Evolutionary conservation across 2,797 vertebrate genomes (phyloP).

Genomic region (Oreortyx pictus): DNA sequence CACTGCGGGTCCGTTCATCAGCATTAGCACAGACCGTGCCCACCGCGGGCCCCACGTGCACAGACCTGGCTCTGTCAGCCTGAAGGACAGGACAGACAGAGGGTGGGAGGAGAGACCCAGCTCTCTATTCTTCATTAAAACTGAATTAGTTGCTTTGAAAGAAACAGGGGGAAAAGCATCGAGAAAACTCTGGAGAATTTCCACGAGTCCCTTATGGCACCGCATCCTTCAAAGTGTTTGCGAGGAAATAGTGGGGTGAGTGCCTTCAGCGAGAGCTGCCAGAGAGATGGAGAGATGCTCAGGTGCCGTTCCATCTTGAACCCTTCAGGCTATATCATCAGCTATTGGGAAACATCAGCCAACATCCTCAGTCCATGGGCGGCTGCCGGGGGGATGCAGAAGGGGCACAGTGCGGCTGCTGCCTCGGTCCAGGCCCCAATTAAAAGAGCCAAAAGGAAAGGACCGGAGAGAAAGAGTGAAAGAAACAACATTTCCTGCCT

Average conservation of each 20-base stretch:
- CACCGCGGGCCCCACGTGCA: background rate
- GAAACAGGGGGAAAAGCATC: background rate
- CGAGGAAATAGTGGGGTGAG: background rate
- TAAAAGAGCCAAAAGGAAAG: conserved; percentile 69
- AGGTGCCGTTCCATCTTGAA: background rate
- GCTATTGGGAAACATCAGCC: background rate
- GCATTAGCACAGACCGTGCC: background rate
- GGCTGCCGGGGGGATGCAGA: background rate
- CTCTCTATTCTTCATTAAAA: background rate
- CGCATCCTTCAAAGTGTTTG: background rate
- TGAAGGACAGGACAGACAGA: background rate
- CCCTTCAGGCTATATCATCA: background rate
- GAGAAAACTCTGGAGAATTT: background rate
- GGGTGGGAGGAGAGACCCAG: background rate
- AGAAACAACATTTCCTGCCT: conserved; percentile 73
- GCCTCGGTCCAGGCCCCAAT: conserved; percentile 63
- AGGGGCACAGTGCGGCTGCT: conserved; percentile 16
- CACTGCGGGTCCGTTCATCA: accelerated
- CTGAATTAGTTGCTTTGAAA: background rate
- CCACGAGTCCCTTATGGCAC: background rate
- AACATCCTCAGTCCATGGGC: background rate
- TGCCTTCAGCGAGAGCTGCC: background rate
- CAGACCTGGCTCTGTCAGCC: background rate
- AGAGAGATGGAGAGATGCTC: background rate
- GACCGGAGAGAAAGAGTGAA: conserved; percentile 57